Base-by-base conservation (phyloP, 2,888 invertebrate genomes). In the Atherix ibis region DNA sequence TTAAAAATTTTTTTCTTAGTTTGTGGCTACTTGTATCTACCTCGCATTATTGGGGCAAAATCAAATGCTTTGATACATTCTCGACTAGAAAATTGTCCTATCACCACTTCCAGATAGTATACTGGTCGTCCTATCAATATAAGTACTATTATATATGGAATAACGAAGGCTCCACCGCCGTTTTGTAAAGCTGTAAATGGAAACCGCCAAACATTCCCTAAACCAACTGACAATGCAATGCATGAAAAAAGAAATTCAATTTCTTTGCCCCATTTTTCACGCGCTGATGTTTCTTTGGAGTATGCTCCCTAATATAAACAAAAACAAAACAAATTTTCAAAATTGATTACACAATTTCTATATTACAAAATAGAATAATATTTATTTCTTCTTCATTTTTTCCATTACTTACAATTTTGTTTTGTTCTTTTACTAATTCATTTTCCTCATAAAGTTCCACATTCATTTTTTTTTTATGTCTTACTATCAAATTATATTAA, bases 61-160 rank as follows among this genome's bases (percentile, higher is more conserved):
- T 76, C 76, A 35, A 62, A 66, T 13, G 76, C 69, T 43, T 71
- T 71, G 10, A 76, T 70, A 36, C 73, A 73, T 2, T 80, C 78
- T 37, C 68, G 65, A 41, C 74, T 72, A 8, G 71, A 69, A 50
- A 79, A 82, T 53, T 82, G 82, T 5, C 81, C 82, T 18, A 81
- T 54, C 2, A 72, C 59, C 48, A 76, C 71, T 52, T 82, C 81
- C 59, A 82, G 57, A 47, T 75, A 77, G 47, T 81, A 79, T 30
- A 81, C 56, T 0, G 76, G 76, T 40, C 73, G 62, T 6, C 76
- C 76, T 27, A 77, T 67, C 2, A 77, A 48, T 8, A 73, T 47
- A 18, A 77, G 51, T 1, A 76, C 68, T 19, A 74, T 63, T 14
- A 76, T 51, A 46, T 77, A 77, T 1, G 76, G 76, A 42, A 76